Conservation (phyloP, 1,140 invertebrate species). For the Wasmannia auropunctata region DNA sequence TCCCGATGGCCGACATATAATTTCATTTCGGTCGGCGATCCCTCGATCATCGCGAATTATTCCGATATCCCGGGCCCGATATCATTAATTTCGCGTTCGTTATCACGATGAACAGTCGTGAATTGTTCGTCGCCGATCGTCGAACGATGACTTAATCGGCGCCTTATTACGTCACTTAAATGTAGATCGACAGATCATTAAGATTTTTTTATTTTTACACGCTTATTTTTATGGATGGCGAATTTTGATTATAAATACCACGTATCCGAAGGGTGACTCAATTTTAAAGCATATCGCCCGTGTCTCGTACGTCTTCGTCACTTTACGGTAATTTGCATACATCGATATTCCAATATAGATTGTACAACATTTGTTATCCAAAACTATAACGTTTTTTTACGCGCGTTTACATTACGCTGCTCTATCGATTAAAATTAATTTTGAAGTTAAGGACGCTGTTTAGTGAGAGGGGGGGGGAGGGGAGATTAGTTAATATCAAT, state of each 20-base stretch:
- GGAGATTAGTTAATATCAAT: not conserved
- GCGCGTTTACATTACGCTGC: not conserved
- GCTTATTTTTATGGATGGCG: not conserved
- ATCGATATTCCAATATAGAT: slow-evolving; percentile 1
- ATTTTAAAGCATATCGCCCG: not conserved
- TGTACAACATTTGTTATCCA: not conserved
- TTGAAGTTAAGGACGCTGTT: not conserved
- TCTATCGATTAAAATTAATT: not conserved
- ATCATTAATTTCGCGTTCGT: slow-evolving; percentile 50
- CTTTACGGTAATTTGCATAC: not conserved
- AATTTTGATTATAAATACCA: not conserved
- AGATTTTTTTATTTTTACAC: not conserved
- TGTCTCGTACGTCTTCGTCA: not conserved
- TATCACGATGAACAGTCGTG: slow-evolving; percentile 32
- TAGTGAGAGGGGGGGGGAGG: no score
- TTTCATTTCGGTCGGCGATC: slow-evolving; percentile 20
- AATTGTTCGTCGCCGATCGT: not conserved
- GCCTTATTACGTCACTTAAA: not conserved
- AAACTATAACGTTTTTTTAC: not conserved
- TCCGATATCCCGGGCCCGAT: not conserved
- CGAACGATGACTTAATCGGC: not conserved
- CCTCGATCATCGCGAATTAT: slow-evolving; percentile 44
- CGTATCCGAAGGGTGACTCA: not conserved
- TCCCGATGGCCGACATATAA: slow-evolving; percentile 33
- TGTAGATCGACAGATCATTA: not conserved